Conservation (phyloP, 2,888 invertebrate genomes). For the Mactromeris polynyma region DNA sequence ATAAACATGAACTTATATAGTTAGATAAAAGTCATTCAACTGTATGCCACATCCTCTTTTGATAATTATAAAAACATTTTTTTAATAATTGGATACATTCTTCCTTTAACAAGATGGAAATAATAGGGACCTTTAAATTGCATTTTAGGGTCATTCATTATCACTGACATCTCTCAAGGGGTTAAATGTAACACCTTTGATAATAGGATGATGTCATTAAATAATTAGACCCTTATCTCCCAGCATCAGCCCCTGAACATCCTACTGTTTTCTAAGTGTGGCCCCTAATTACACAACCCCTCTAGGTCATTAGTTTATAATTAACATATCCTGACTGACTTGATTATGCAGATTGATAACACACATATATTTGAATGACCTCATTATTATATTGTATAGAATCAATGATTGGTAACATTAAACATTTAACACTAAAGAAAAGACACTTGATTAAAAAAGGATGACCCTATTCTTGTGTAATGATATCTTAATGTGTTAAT, state of each 20-base stretch:
- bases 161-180: constrained; percentile 45
- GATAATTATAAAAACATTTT: constrained; percentile 30
- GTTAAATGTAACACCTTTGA: constrained; percentile 31
- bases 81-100: constrained; percentile 30
- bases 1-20: constrained; percentile 60
- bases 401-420: constrained; percentile 16
- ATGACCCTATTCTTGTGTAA: background rate
- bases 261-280: constrained; percentile 55
- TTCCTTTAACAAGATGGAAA: constrained; percentile 10
- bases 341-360: background rate
- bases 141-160: constrained; percentile 40
- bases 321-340: constrained; percentile 50
- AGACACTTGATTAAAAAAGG: constrained; percentile 22
- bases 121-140: constrained; percentile 25
- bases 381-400: constrained; percentile 17
- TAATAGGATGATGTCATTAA: constrained; percentile 39
- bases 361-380: constrained; percentile 15
- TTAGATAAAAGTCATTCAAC: constrained; percentile 27
- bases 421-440: constrained; percentile 14
- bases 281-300: constrained; percentile 41
- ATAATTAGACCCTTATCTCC: constrained; percentile 46
- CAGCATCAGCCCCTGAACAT: constrained; percentile 41
- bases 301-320: constrained; percentile 42
- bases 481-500: background rate
- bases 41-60: constrained; percentile 30